phyloP scores from a whole-genome alignment of 2,888 invertebrate species.

The Lasioglossum malachurum region DNA sequence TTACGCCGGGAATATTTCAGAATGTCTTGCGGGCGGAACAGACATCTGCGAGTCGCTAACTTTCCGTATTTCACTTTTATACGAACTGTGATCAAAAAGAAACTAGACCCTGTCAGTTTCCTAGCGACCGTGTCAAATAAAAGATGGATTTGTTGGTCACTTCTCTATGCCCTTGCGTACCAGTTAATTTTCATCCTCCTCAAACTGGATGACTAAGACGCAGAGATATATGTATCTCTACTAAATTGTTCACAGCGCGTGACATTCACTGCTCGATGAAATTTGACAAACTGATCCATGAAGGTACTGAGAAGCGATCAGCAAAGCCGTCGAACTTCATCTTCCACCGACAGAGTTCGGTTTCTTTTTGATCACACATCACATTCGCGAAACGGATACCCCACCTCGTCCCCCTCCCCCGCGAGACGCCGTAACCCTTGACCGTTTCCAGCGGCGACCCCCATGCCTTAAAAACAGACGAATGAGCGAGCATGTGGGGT shows the following conservation, averaged over 20 bases:
- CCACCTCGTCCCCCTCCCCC: neutral
- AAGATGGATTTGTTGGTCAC: neutral
- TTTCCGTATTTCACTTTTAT: neutral
- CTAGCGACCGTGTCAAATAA: neutral
- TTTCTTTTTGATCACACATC: neutral
- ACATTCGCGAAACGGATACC: neutral
- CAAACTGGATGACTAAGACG: too few species aligned
- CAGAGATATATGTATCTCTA: neutral
- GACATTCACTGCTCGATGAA: neutral
- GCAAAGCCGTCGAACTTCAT: neutral
- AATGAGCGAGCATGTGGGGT: constrained; percentile 48
- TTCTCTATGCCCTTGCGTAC: neutral
- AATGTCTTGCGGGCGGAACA: neutral
- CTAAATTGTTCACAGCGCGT: neutral
- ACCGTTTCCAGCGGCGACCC: constrained; percentile 47
- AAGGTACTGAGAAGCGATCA: neutral
- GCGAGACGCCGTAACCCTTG: constrained; percentile 31
- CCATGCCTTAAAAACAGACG: constrained; percentile 46
- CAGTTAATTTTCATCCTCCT: neutral
- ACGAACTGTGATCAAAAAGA: neutral
- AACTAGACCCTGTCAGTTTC: neutral
- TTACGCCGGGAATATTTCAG: neutral
- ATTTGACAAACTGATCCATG: neutral
- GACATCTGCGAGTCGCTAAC: neutral
- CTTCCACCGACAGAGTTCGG: neutral